A percentile compares a stretch with the other conserved stretches of the same genome.
Conservation (phyloP, 2,888 invertebrate species). For the Scaptomyza polygonia region DNA sequence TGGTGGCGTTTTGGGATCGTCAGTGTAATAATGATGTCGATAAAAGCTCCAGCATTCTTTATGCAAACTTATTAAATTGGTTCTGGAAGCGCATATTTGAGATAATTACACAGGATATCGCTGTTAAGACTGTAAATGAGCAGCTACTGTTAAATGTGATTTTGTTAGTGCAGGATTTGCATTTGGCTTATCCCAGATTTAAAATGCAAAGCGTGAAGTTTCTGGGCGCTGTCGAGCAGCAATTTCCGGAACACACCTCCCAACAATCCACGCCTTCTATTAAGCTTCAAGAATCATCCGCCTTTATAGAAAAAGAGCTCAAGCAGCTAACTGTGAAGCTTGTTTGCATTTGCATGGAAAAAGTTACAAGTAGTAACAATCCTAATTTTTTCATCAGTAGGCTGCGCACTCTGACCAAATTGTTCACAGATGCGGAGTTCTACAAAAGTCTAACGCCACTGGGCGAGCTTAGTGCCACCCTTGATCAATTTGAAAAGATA, state of each 20-base stretch:
- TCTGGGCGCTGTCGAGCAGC: slow-evolving; percentile 74
- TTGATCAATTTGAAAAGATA: slow-evolving; percentile 70
- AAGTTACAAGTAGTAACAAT: slow-evolving; percentile 83
- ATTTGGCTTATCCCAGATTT: slow-evolving; percentile 81
- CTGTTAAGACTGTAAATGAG: slow-evolving; percentile 62
- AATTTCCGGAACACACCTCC: slow-evolving; percentile 29
- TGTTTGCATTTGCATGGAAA: slow-evolving; percentile 85
- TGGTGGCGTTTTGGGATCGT: slow-evolving; percentile 87
- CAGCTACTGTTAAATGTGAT: slow-evolving; percentile 82
- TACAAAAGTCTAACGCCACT: slow-evolving; percentile 84
- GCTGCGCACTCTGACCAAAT: slow-evolving; percentile 85
- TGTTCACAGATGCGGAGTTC: slow-evolving; percentile 86
- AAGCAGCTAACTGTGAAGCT: slow-evolving; percentile 76
- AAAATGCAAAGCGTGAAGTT: slow-evolving; percentile 86
- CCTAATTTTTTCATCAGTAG: slow-evolving; percentile 85
- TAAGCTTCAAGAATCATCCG: slow-evolving; percentile 52
- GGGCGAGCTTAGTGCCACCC: slow-evolving; percentile 71
- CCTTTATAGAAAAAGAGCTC: slow-evolving; percentile 77
- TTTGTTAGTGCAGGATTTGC: slow-evolving; percentile 84
- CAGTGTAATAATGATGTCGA: slow-evolving; percentile 50
- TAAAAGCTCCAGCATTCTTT: slow-evolving; percentile 67
- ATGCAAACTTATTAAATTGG: slow-evolving; percentile 62
- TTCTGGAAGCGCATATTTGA: slow-evolving; percentile 81
- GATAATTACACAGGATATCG: slow-evolving; percentile 63
- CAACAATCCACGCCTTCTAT: slow-evolving; percentile 38